A percentile compares a stretch with the other conserved stretches of the same genome.
Evolutionary conservation across 2,888 invertebrate genomes (phyloP).

Genomic region (Sesamia inferens): DNA sequence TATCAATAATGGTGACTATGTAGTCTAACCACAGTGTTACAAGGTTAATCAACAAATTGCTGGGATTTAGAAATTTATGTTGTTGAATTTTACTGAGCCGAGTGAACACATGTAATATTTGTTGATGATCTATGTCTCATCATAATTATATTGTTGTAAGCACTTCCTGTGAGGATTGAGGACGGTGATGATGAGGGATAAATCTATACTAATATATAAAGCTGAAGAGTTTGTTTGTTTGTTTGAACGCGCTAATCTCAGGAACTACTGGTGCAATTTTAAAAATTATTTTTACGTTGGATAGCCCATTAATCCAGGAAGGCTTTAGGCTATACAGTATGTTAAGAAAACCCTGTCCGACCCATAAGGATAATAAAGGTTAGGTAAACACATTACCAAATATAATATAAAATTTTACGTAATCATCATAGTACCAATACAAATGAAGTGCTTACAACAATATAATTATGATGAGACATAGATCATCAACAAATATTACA

Average conservation of each 20-base stretch:
- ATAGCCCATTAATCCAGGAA: no score
- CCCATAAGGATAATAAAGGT: no score
- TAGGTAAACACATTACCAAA: no score
- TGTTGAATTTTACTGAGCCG: background rate
- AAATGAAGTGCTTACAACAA: background rate
- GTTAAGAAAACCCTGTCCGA: no score
- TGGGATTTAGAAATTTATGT: background rate
- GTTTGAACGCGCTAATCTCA: no score
- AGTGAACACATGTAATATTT: background rate
- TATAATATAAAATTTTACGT: no score
- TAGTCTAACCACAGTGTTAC: conserved; percentile 5
- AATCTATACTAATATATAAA: no score
- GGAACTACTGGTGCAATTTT: no score
- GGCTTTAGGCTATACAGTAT: no score
- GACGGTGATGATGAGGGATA: background rate
- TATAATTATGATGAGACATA: background rate
- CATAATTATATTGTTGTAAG: background rate
- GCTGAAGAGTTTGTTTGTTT: no score
- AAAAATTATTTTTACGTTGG: no score
- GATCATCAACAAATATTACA: background rate
- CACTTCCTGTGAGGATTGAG: background rate
- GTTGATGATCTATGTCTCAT: background rate
- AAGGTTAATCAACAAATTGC: conserved; percentile 15
- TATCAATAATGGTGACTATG: conserved; percentile 1
- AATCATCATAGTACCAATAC: no score